These are phyloP conservation scores for Auanema sp. DNA, from an alignment of 2,888 invertebrate genomes.

Conservation along the genomic window DNA sequence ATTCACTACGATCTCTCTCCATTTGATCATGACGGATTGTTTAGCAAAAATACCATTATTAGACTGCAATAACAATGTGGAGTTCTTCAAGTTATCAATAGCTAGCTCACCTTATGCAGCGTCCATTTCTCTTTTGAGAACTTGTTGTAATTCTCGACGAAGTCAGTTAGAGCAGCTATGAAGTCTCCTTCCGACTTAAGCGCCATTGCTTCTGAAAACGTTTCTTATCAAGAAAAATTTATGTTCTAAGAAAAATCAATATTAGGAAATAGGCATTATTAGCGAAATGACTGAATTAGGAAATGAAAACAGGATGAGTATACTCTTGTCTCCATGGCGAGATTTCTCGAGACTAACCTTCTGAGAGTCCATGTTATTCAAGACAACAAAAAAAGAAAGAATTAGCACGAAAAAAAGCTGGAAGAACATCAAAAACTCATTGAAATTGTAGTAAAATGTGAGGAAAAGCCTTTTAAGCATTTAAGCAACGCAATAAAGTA, in stretches of 20 bases:
- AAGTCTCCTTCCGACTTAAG: slow-evolving; percentile 13
- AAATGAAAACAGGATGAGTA: too few relatives aligned
- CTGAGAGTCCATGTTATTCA: too few relatives aligned
- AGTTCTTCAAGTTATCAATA: background rate
- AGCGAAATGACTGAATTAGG: too few relatives aligned
- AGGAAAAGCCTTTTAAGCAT: background rate
- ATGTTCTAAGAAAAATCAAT: too few relatives aligned
- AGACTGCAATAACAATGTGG: slow-evolving; percentile 17
- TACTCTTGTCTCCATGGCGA: too few relatives aligned
- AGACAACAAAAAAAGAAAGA: background rate
- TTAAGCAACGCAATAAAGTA: too few relatives aligned
- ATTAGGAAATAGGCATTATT: too few relatives aligned
- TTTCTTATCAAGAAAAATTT: too few relatives aligned
- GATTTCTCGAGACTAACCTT: too few relatives aligned
- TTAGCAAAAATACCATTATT: slow-evolving; percentile 23
- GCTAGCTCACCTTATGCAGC: slow-evolving; percentile 16
- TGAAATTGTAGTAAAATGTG: slow-evolving; percentile 2
- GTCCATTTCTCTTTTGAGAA: slow-evolving; percentile 20
- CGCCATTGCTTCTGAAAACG: too few relatives aligned
- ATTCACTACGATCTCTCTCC: slow-evolving; percentile 23
- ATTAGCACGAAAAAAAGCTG: slow-evolving; percentile 2
- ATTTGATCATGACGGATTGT: slow-evolving; percentile 28
- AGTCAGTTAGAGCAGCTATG: slow-evolving; percentile 12
- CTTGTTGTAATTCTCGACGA: slow-evolving; percentile 12
- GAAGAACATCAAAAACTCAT: background rate